Evolutionary conservation across 2,888 invertebrate genomes (phyloP).

Genomic region (Oscheius sp.): DNA sequence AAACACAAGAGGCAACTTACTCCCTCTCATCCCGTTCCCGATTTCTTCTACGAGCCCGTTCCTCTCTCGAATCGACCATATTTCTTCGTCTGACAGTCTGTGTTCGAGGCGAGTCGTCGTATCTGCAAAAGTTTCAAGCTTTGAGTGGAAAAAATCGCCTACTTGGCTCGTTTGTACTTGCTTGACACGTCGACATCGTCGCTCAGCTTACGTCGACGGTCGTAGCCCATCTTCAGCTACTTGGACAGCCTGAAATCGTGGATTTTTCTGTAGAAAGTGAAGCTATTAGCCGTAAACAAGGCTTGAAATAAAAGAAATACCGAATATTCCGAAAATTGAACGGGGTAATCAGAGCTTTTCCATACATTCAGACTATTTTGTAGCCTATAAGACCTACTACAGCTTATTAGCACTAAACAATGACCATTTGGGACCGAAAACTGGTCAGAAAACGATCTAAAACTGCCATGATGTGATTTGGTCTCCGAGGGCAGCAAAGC

Average conservation of each 20-base stretch:
- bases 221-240: constrained; percentile 17
- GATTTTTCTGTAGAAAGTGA: not conserved
- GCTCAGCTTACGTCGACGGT: constrained; percentile 14
- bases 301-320: not conserved
- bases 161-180: constrained; percentile 28
- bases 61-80: constrained; percentile 47
- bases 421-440: no score
- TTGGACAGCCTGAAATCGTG: not conserved
- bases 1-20: constrained; percentile 22
- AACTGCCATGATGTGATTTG: no score
- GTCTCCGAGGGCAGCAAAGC: no score
- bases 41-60: constrained; percentile 49
- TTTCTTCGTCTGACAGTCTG: constrained; percentile 6
- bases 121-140: constrained; percentile 5
- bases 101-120: constrained; percentile 27
- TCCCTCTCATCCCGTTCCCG: constrained; percentile 33
- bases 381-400: no score
- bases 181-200: not conserved
- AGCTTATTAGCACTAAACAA: no score
- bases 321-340: not conserved
- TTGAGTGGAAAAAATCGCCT: not conserved
- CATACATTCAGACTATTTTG: no score
- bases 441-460: no score
- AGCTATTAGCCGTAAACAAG: not conserved
- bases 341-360: no score